phyloP scores from a whole-genome alignment of 1,140 invertebrate genomes.

The Megalonaias nervosa region DNA sequence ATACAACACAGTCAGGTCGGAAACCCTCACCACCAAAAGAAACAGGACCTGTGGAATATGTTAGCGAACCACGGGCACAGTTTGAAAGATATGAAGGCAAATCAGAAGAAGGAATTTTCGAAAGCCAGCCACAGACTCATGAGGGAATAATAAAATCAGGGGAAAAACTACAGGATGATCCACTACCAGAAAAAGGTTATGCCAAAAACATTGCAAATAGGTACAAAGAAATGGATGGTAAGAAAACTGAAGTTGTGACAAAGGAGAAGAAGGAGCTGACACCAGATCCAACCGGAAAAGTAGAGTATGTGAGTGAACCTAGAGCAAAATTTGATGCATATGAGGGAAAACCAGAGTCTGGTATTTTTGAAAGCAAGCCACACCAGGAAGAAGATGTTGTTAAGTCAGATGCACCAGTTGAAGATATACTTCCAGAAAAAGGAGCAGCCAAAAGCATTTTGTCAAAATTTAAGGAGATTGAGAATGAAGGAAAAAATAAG shows the following conservation, averaged over 20 bases:
- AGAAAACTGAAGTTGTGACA: constrained; percentile 36
- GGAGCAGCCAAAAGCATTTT: constrained; percentile 59
- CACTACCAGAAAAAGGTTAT: constrained; percentile 55
- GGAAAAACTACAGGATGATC: constrained; percentile 45
- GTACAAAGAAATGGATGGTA: constrained; percentile 55
- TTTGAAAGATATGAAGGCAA: constrained; percentile 55
- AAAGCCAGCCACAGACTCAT: constrained; percentile 53
- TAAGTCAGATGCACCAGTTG: constrained; percentile 38
- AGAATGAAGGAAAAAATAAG: constrained; percentile 41
- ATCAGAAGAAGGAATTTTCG: constrained; percentile 59
- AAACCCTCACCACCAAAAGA: constrained; percentile 47
- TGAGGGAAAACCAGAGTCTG: constrained; percentile 46
- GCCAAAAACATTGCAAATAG: constrained; percentile 61
- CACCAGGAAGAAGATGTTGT: constrained; percentile 48
- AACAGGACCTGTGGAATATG: constrained; percentile 55
- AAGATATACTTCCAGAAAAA: constrained; percentile 58
- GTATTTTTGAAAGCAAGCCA: constrained; percentile 59
- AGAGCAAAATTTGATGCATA: constrained; percentile 36
- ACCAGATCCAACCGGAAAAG: constrained; percentile 49
- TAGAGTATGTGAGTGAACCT: constrained; percentile 56
- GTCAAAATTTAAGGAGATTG: constrained; percentile 55
- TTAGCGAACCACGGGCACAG: constrained; percentile 53
- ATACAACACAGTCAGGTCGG: constrained; percentile 37
- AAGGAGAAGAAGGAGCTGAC: constrained; percentile 52
- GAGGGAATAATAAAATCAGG: constrained; percentile 55